Base-by-base conservation (phyloP, 2,888 invertebrate species). In the Patella depressa region DNA sequence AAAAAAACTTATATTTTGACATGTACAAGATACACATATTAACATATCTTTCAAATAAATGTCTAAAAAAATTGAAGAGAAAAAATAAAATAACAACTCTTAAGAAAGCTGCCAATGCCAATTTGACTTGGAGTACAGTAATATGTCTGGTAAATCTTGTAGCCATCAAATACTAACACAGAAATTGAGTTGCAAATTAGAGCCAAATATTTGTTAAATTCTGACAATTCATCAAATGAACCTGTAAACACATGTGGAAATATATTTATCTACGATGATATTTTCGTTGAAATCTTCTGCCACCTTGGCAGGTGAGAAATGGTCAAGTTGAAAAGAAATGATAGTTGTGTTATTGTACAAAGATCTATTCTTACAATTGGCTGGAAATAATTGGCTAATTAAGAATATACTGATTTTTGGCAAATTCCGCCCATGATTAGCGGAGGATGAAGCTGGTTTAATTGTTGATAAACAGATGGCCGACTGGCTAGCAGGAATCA, bases 371-470 rank as follows among this genome's bases (percentile, higher is more conserved):
- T 24, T 24, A 65, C 19, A 14, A 65, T 65, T 24, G 65, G 24
- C 24, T 65, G 19, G 24, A 65, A 65, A 65, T 65, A 65, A 65
- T 65, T 65, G 65, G 65, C 65, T 65, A 65, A 65, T 65, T 65
- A 65, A 65, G 65, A n/a, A 12, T 15, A 45, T 45, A 65, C 65
- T 24, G 24, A 65, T 65, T 65, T 65, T 19, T 15, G 65, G 24
- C 65, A 65, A 65, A 65, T 65, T 65, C 65, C 65, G 65, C 65
- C 24, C 19, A 65, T 65, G 19, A 65, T 19, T 24, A 24, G 65
- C 24, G 65, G 65, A 24, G 65, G 24, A 24, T 19, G 24, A 24
- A 65, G 65, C 24, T 65, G 14, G 65, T 65, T 65, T 65, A 24
- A 65, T 65, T 65, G 19, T 24, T 24, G 19, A 15, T 65, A 65